Conservation (phyloP, 2,797 vertebrate genomes). For the Microcaecilia unicolor region DNA sequence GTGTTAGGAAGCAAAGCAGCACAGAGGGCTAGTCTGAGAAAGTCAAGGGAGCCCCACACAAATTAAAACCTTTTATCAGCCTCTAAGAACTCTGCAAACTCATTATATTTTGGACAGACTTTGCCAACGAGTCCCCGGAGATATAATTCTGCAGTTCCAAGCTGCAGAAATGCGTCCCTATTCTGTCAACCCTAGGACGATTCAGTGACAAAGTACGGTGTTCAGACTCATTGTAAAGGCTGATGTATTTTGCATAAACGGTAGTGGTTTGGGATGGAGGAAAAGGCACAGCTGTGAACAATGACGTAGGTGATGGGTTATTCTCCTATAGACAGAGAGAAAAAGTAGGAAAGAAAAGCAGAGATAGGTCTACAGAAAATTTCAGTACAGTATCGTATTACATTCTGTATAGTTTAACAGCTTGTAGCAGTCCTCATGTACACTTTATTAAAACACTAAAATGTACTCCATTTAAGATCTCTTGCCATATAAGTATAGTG, state of each 20-base stretch:
- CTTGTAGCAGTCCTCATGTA: too few species aligned
- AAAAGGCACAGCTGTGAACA: too few species aligned
- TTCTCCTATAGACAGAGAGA: neutral
- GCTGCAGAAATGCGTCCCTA: constrained; percentile 51
- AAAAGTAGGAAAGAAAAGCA: neutral
- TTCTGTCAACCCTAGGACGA: constrained; percentile 59
- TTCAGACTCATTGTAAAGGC: constrained; percentile 27
- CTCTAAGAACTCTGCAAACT: constrained; percentile 58
- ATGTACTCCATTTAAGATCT: too few species aligned
- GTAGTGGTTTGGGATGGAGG: neutral
- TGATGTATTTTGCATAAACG: constrained; percentile 35
- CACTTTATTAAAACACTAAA: too few species aligned
- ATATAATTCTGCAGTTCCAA: constrained; percentile 58
- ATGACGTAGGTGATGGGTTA: neutral
- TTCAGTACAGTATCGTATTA: too few species aligned
- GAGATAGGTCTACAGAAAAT: too few species aligned
- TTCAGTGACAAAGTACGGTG: constrained; percentile 36
- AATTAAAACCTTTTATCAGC: constrained; percentile 63
- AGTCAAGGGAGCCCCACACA: constrained; percentile 40
- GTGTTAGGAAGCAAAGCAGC: too few species aligned
- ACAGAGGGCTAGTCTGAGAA: constrained; percentile 23
- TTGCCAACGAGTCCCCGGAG: constrained; percentile 46
- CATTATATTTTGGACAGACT: constrained; percentile 65
- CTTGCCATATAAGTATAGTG: too few species aligned
- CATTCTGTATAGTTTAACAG: too few species aligned